Evolutionary conservation across 2,797 vertebrate species (phyloP), one percentile per base, ranked within the genome.

Genomic region (Acipenser transmontanus): DNA sequence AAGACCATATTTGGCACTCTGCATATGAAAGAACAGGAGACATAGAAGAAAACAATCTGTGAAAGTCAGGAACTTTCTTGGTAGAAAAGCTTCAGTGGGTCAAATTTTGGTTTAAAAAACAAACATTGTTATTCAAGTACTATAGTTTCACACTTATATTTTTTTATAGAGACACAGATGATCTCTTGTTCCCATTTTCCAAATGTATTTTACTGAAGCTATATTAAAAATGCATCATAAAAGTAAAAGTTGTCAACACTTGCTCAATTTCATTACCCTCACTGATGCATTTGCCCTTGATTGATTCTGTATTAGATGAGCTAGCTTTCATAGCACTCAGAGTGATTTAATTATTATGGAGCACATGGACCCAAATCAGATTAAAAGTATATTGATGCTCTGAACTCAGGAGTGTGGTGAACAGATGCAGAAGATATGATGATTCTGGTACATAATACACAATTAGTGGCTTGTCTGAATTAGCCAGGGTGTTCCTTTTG

Each of bases 331-430:
- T 54, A 76, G 69, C 64, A 69, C 59, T 77, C 64, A 78, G 73
- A 78, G 75, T 85, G 75, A 85, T 88, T 82, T 82, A 80, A 84
- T 92, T 88, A 80, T 76, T 83, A 76, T 51, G 73, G 74, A 76
- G 63, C 70, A 72, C 70, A 77, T 68, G 63, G 69, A 51, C 72
- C 69, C 70, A 80, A 86, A 88, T 85, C 77, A 78, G 65, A 84
- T 88, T 85, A 83, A 72, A 79, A 73, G 49, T 73, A 70, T 71
- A 73, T 78, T 77, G 56, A 74, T 78, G 72, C 66, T 68, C 65
- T 74, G 76, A 74, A 72, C 67, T 59, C 77, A 74, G 74, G 70
- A 77, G 64, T 74, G 74, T 14, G 49, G 73, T 8, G 63, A 85
- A 76, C 76, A 81, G 80, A 73, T 84, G 78, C 66, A 51, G 54